These are phyloP conservation scores for Cataglyphis livida DNA, from an alignment of 2,888 invertebrate species.

Conservation along the genomic window DNA sequence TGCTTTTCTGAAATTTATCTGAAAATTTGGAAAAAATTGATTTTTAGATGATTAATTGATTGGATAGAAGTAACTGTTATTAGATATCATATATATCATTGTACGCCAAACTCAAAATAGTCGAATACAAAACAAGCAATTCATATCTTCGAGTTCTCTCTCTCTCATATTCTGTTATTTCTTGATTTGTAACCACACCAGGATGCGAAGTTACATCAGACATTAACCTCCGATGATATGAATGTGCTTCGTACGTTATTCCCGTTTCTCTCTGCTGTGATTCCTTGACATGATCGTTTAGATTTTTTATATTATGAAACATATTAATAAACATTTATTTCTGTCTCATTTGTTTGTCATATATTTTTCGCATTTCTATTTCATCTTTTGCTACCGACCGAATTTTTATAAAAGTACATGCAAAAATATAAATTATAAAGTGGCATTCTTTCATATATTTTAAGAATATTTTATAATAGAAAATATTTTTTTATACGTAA, in stretches of 20 bases:
- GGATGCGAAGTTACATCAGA: constrained; percentile 72
- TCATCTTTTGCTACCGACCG: neutral
- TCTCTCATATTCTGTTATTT: constrained; percentile 71
- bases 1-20: neutral
- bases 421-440: neutral
- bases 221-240: constrained; percentile 71
- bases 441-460: neutral
- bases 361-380: neutral
- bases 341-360: neutral
- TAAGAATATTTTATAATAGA: neutral
- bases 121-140: neutral
- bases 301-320: constrained; percentile 49
- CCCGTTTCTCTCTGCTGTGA: constrained; percentile 61
- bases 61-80: neutral
- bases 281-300: constrained; percentile 66
- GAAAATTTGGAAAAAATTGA: neutral
- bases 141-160: constrained; percentile 68
- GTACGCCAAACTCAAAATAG: neutral
- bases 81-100: neutral
- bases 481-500: neutral
- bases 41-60: neutral
- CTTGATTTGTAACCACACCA: constrained; percentile 72
- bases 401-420: neutral
- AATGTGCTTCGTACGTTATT: constrained; percentile 70
- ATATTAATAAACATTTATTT: constrained; percentile 57